Conservation (phyloP, 2,113 vertebrate species). For the Mesitornis unicolor region DNA sequence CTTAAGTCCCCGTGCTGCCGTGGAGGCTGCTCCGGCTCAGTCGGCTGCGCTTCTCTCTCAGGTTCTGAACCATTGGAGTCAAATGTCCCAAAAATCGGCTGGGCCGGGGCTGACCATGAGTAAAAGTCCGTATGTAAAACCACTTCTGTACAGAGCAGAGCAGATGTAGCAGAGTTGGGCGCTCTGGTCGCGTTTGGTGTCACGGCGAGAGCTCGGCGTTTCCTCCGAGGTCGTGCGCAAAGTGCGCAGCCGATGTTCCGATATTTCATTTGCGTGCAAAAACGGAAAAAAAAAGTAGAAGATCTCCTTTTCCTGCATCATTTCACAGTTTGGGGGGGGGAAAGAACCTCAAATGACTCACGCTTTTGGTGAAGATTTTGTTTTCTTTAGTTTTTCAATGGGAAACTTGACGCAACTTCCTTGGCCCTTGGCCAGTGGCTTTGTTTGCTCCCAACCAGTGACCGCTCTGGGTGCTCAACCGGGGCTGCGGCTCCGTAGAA, state of each 20-base stretch:
- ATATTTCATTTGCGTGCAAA: conserved; percentile 10
- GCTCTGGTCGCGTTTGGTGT: no score
- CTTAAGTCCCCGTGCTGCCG: conserved; percentile 17
- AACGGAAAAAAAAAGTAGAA: no score
- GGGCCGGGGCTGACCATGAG: neutral
- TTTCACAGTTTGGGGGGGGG: conserved; percentile 47
- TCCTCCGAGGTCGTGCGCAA: no score
- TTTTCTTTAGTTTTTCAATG: neutral
- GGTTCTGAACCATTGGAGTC: neutral
- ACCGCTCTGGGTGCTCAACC: neutral
- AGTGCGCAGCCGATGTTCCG: conserved; percentile 41
- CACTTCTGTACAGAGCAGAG: neutral
- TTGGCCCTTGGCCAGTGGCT: conserved; percentile 29
- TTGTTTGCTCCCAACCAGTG: neutral
- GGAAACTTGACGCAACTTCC: neutral
- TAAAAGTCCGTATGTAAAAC: neutral
- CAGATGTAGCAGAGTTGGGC: neutral
- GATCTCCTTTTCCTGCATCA: conserved; percentile 52
- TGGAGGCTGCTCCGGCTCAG: neutral
- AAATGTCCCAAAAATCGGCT: neutral
- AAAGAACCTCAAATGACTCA: conserved; percentile 66
- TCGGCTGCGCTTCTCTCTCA: conserved; percentile 14
- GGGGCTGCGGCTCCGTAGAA: neutral
- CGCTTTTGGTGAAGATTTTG: conserved; percentile 19
- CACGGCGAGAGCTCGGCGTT: no score